Evolutionary conservation across 37 sponge, comb jelly and placozoan genomes (phyloP), one percentile per base, ranked within the genome.

Genomic region (Axinella damicornis): DNA sequence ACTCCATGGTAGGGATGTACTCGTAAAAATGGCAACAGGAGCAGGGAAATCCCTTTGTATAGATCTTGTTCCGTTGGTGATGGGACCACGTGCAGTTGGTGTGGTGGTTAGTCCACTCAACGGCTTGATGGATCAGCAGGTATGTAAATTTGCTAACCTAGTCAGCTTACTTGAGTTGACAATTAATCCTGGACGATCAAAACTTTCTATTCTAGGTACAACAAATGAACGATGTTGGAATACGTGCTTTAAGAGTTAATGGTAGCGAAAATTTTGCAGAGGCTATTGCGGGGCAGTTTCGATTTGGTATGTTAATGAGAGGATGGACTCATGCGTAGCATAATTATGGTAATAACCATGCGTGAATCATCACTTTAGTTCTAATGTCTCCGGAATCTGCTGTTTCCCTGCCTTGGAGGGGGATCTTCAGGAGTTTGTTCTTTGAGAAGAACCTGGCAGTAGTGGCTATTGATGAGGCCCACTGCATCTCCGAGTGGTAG

Each of bases 41-140:
- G 62, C 62, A 22, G 62, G 62, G 13, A 61, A 61, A 25, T 61
- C 62, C 62, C 62, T 61, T 5, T 11, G 13, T 25, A 61, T 61
- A 14, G 4, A 27, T 25, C 25, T 61, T 22, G 62, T 25, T 4
- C 62, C 62, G 11, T 61, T 61, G 62, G 62, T 14, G 5, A 5
- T 61, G 62, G 11, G 62, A 5, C 2, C n/a, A 2, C 2, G 27
- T 27, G 62, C 62, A 14, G 25, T 61, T 61, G 62, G 62, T 25
- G 27, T 61, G 25, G 27, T 61, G 27, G 11, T 61, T 27, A 27
- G 25, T 5, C 62, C 62, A 27, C 62, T 61, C 13, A 61, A 22
- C 11, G 62, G 25, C 25, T 14, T 61, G n/a, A 61, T 61, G 62
- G 62, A 61, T 61, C 62, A 61, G 62, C 62, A 61, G 62, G 62